Evolutionary conservation across 2,113 vertebrate genomes (phyloP), one percentile per base, ranked within the genome.

Genomic region (Rhinichthys klamathensis): DNA sequence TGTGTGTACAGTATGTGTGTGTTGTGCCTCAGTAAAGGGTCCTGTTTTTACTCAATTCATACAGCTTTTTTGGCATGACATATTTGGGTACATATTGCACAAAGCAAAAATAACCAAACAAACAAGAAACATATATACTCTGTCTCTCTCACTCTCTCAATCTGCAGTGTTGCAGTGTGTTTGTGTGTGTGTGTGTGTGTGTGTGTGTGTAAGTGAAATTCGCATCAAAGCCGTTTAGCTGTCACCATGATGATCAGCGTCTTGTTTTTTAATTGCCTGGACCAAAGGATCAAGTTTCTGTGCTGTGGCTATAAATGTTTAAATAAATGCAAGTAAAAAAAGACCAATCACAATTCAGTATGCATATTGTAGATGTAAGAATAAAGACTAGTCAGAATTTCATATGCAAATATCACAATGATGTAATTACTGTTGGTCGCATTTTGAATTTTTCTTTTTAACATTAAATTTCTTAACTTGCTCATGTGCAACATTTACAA

Each of bases 1-100:
- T 73, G 72, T 41, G 56, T 69, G 58, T 82, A 69, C 67, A 69
- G 72, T 69, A 27, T 49, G 60, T 84, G 60, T 87, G 67, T 84
- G 35, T 82, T 78, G 63, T 56, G 65, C 78, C 75, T 80, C 80
- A 51, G 61, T 82, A 76, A 81, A 60, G 38, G 25, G 41, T 87
- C 8, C 9, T 41, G 41, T 41, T 41, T 41, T 41, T 41, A 41
- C 41, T 41, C 41, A 41, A 41, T 41, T 41, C 41, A 41, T 10
- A 41, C 9, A 9, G 41, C 41, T 41, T 9, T 41, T 9, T 41
- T 41, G 41, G 8, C 8, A 41, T 41, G 41, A 9, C 41, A 41
- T 9, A 41, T 10, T 9, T 41, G 41, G 41, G 2, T 41, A 41
- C 41, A 41, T 41, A 10, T 41, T 41, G 41, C 41, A 41, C 41